phyloP scores from a whole-genome alignment of 2,797 vertebrate species.

The Alectoris magna region DNA sequence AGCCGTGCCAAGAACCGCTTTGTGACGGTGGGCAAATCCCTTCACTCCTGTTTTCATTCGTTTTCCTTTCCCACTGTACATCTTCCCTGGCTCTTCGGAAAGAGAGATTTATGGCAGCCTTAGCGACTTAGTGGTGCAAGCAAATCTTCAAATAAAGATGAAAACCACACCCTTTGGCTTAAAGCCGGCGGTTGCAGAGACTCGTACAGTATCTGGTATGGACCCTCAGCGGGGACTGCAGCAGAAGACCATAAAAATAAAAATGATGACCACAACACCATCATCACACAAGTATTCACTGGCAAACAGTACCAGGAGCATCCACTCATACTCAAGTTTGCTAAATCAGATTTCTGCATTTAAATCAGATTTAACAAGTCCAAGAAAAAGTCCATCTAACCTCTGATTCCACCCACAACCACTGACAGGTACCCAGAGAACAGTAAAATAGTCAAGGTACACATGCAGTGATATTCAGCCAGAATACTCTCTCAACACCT shows the following conservation, averaged over 20 bases:
- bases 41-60: neutral
- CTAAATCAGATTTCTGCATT: neutral
- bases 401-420: neutral
- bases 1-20: neutral
- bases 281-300: neutral
- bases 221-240: neutral
- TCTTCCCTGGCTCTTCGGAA: slow-evolving; percentile 14
- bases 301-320: neutral
- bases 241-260: neutral
- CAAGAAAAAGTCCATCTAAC: neutral
- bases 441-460: neutral
- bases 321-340: neutral
- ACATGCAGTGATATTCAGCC: neutral
- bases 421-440: neutral
- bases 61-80: slow-evolving; percentile 26
- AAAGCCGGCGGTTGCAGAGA: slow-evolving; percentile 8
- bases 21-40: neutral
- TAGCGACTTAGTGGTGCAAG: slow-evolving; percentile 14
- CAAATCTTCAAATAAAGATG: neutral
- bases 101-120: slow-evolving; percentile 45
- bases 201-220: neutral
- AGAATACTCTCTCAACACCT: neutral
- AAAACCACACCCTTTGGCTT: slow-evolving; percentile 48
- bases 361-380: neutral
- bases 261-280: neutral